A percentile compares a stretch with the other conserved stretches of the same genome.
phyloP scores from a whole-genome alignment of 2,888 invertebrate species.

The Seira sanloemensis region DNA sequence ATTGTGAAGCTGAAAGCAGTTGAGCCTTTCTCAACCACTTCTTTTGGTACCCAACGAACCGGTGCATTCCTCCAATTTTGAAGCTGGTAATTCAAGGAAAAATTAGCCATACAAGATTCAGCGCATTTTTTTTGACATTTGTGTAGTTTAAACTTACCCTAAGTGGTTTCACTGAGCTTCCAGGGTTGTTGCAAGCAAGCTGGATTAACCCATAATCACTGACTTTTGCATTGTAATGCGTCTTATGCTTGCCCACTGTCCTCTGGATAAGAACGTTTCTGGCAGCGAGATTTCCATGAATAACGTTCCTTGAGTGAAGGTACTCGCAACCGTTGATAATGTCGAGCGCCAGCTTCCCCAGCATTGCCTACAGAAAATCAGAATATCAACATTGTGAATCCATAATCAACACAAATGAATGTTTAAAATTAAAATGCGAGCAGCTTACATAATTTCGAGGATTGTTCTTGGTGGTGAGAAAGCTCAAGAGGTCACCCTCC shows the following conservation, averaged over 20 bases:
- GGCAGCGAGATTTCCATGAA: conserved; percentile 65
- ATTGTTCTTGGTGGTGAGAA: conserved; percentile 12
- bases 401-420: not conserved
- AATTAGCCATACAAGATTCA: no score
- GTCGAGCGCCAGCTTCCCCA: conserved; percentile 55
- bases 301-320: conserved; percentile 48
- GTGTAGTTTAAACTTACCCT: not conserved
- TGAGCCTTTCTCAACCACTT: conserved; percentile 45
- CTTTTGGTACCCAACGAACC: conserved; percentile 60
- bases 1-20: conserved; percentile 28
- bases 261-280: conserved; percentile 59
- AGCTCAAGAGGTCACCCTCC: conserved; percentile 55
- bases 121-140: not conserved
- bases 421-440: not conserved
- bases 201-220: conserved; percentile 60
- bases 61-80: conserved; percentile 39
- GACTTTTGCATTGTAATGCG: conserved; percentile 57
- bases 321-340: conserved; percentile 57
- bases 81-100: no score
- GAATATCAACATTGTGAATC: not conserved
- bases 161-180: not conserved
- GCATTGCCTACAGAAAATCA: conserved; percentile 27
- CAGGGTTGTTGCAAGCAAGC: conserved; percentile 13
- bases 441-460: conserved; percentile 38
- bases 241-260: not conserved